A percentile compares a stretch with the other conserved stretches of the same genome.
Conservation (phyloP, 2,797 vertebrate genomes). For the Liasis olivaceus region DNA sequence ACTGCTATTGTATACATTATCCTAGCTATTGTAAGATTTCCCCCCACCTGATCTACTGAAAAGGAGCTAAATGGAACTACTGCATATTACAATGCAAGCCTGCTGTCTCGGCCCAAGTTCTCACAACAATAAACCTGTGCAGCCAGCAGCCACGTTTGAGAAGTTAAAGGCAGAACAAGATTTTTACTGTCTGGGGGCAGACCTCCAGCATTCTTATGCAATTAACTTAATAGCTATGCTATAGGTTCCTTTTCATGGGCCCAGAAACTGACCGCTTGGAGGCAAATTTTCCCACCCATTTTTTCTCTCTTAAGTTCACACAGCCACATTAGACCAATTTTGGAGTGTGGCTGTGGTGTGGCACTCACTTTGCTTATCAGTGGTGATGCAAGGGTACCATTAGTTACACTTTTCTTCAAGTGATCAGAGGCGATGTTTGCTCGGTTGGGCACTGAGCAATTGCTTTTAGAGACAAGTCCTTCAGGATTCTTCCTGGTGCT, state of each 20-base stretch:
- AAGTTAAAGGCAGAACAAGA: neutral
- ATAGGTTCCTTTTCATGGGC: neutral
- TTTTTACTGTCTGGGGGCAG: neutral
- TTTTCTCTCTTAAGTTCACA: neutral
- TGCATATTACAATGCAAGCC: neutral
- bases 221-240: neutral
- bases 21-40: neutral
- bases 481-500: constrained; percentile 83
- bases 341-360: fast-evolving
- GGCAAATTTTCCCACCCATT: neutral
- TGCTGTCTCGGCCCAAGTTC: neutral
- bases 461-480: constrained; percentile 73
- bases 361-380: constrained; percentile 79
- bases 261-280: neutral
- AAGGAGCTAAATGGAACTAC: neutral
- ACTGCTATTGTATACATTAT: neutral
- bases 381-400: constrained; percentile 76
- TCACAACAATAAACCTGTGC: neutral
- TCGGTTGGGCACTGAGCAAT: constrained; percentile 70
- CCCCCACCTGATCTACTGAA: neutral
- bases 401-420: constrained; percentile 76
- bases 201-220: neutral
- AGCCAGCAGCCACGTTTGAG: neutral
- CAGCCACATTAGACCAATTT: neutral
- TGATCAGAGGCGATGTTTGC: constrained; percentile 69